Conservation (phyloP, 2,797 vertebrate species). For the Fistularia tabacaria region DNA sequence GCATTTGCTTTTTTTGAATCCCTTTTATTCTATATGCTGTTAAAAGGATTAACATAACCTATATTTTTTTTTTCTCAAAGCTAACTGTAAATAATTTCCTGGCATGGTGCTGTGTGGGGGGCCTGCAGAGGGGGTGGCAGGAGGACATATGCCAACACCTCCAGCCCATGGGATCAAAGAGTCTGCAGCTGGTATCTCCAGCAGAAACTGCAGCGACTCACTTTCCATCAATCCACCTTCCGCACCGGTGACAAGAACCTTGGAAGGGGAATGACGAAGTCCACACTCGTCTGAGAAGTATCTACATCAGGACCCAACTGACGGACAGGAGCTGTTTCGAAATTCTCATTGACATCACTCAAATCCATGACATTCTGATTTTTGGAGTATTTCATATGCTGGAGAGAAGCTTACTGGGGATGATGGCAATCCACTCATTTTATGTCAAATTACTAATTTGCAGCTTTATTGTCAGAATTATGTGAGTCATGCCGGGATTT, state of each 20-base stretch:
- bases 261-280: too few species aligned
- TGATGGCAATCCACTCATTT: slow-evolving; percentile 25
- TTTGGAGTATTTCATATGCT: too few species aligned
- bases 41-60: too few species aligned
- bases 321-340: too few species aligned
- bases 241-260: too few species aligned
- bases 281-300: too few species aligned
- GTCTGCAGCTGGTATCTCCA: slow-evolving; percentile 42
- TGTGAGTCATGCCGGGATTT: slow-evolving; percentile 59
- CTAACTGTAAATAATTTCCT: neutral
- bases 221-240: neutral
- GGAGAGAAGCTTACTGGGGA: too few species aligned
- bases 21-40: too few species aligned
- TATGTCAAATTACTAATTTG: slow-evolving; percentile 31
- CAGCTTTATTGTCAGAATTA: slow-evolving; percentile 26
- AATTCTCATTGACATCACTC: too few species aligned
- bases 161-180: slow-evolving; percentile 67
- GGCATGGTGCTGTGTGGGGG: slow-evolving; percentile 11
- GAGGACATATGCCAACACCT: slow-evolving; percentile 57
- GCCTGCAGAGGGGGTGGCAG: slow-evolving; percentile 59
- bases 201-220: slow-evolving; percentile 17
- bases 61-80: neutral
- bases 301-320: too few species aligned
- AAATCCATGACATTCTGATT: too few species aligned
- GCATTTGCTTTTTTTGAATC: too few species aligned